Base-by-base conservation (phyloP, 2,797 vertebrate species). In the Crocidura indochinensis region DNA sequence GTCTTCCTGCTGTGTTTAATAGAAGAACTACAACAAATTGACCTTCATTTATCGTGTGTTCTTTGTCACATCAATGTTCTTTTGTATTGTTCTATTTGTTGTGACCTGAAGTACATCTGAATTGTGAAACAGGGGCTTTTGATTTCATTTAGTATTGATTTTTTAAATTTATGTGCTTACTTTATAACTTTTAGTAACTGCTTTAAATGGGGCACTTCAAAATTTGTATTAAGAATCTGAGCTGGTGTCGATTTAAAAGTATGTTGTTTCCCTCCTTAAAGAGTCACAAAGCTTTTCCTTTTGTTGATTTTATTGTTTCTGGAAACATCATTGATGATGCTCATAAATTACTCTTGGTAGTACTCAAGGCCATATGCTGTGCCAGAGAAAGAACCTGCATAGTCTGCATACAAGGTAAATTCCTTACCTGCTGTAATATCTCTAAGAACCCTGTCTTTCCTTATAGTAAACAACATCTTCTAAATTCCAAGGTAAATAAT, bases 11-110 rank as follows among this genome's bases (percentile, higher is more conserved):
- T 96, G 60, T 0, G 64, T 87, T 97, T 88, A 96, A 96, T 88
- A 87, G 94, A 96, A 93, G 62, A 92, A 53, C 90, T 80, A 84
- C 88, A 93, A 5, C 84, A 95, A 91, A 51, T 88, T 96, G 96
- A 97, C 96, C 97, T 98, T 97, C 87, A 20, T 94, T 96, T 97
- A 94, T 96, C 89, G 95, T 80, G 38, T 67, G 60, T 85, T 75
- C 88, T 95, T 88, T 91, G 94, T 96, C 92, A 95, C 83, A 73
- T 94, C 94, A 79, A 29, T 69, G 93, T 90, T 95, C 81, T 92
- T 96, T 94, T 86, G 73, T 93, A 44, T 19, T n/a, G 44, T 82
- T 77, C 31, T 89, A 15, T 93, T 74, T 82, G 64, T 1, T 46
- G 79, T 38, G 38, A 5, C 38, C 71, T 95, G 83, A 94, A 85